A percentile compares a stretch with the other conserved stretches of the same genome.
Conservation (phyloP, 2,797 vertebrate species). For the Clamator glandarius region DNA sequence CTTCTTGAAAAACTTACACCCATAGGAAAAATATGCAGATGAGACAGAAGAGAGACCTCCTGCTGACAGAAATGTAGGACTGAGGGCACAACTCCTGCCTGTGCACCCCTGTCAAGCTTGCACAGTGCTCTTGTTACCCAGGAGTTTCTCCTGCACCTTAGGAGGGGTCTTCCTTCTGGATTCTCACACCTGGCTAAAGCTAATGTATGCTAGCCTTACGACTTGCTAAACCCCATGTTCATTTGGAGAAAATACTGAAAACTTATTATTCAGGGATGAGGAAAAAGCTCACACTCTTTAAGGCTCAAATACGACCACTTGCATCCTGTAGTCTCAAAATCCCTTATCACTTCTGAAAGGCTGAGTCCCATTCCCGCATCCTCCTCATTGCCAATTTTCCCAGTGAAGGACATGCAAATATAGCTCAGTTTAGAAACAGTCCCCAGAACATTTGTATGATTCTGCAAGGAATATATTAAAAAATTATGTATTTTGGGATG, state of each 20-base stretch:
- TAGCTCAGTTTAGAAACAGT: not conserved
- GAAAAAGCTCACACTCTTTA: not conserved
- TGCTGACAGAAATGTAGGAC: not conserved
- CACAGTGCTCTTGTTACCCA: not conserved
- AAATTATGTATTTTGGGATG: not conserved
- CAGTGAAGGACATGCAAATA: not conserved
- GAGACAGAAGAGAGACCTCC: not conserved
- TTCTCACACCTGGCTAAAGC: not conserved
- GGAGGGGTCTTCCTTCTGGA: fast-evolving
- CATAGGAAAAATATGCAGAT: not conserved
- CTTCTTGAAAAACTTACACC: not conserved
- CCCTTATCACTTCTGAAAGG: not conserved
- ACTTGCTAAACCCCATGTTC: not conserved
- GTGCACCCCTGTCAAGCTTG: fast-evolving
- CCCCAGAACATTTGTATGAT: not conserved
- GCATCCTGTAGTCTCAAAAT: not conserved
- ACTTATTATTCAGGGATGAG: not conserved
- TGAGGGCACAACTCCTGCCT: not conserved
- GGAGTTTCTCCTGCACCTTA: not conserved
- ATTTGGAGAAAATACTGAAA: not conserved
- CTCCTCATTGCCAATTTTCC: not conserved
- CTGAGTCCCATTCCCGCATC: fast-evolving
- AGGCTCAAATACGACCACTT: not conserved
- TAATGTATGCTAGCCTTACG: not conserved
- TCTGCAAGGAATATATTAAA: not conserved